phyloP scores from a whole-genome alignment of 2,797 vertebrate species.

The Ptychobarbus kaznakovi region DNA sequence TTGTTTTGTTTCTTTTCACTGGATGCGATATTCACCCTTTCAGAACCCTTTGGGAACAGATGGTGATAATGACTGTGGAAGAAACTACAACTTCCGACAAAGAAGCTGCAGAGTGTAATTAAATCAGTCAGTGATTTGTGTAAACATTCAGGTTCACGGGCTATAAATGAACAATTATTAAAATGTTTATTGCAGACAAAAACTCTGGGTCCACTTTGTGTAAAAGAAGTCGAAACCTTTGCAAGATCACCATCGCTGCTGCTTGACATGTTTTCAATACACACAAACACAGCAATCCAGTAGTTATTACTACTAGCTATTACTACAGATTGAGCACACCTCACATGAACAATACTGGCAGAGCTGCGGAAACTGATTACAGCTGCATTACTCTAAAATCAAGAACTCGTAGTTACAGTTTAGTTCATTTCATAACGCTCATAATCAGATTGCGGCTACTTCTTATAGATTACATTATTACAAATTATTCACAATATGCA shows the following conservation, averaged over 20 bases:
- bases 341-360: not conserved
- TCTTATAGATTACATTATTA: too few species aligned
- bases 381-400: too few species aligned
- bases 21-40: not conserved
- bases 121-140: not conserved
- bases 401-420: too few species aligned
- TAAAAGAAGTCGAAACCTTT: not conserved
- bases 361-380: not conserved
- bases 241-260: not conserved
- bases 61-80: not conserved
- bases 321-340: not conserved
- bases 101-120: not conserved
- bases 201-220: not conserved
- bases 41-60: not conserved
- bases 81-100: not conserved
- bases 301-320: too few species aligned
- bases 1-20: constrained; percentile 28
- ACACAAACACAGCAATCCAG: not conserved
- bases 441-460: too few species aligned
- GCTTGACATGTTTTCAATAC: not conserved
- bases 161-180: not conserved
- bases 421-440: too few species aligned
- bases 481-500: too few species aligned
- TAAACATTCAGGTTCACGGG: not conserved
- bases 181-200: not conserved